Evolutionary conservation across 2,888 invertebrate genomes (phyloP).

Genomic region (Horisme vitalbata): DNA sequence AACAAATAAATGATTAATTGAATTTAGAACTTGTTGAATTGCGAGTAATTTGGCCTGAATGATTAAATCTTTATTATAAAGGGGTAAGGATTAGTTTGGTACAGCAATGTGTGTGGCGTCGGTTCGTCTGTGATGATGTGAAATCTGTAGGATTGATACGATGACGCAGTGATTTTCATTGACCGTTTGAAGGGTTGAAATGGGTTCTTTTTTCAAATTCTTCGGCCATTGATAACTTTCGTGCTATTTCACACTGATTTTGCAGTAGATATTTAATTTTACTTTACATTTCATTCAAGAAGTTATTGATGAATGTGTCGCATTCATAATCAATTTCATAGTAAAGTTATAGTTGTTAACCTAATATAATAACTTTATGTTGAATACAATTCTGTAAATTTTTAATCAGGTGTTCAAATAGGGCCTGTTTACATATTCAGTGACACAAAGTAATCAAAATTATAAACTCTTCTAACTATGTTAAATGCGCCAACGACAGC

Average conservation of each 20-base stretch:
- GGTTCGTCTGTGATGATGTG: constrained; percentile 52
- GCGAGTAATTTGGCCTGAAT: constrained; percentile 35
- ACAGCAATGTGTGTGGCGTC: constrained; percentile 47
- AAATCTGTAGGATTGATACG: constrained; percentile 40
- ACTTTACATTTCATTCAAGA: constrained; percentile 7
- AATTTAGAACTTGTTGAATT: constrained; percentile 49
- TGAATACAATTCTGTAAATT: neutral
- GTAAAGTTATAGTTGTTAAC: too few relatives aligned
- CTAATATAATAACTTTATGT: too few relatives aligned
- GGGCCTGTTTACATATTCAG: too few relatives aligned
- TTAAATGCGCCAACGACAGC: too few relatives aligned
- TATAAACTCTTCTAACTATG: too few relatives aligned
- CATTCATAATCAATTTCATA: too few relatives aligned
- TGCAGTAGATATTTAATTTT: constrained; percentile 1
- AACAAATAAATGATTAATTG: constrained; percentile 78
- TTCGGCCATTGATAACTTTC: neutral
- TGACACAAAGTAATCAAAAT: too few relatives aligned
- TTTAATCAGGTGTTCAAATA: too few relatives aligned
- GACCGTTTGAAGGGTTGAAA: constrained; percentile 17
- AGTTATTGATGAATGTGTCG: neutral
- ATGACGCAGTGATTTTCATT: constrained; percentile 33
- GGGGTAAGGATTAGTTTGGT: constrained; percentile 37
- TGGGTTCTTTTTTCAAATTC: constrained; percentile 6
- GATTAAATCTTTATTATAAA: constrained; percentile 44
- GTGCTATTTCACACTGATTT: constrained; percentile 5